Evolutionary conservation across 2,888 invertebrate genomes (phyloP).

Genomic region (Ormyrus thymus): DNA sequence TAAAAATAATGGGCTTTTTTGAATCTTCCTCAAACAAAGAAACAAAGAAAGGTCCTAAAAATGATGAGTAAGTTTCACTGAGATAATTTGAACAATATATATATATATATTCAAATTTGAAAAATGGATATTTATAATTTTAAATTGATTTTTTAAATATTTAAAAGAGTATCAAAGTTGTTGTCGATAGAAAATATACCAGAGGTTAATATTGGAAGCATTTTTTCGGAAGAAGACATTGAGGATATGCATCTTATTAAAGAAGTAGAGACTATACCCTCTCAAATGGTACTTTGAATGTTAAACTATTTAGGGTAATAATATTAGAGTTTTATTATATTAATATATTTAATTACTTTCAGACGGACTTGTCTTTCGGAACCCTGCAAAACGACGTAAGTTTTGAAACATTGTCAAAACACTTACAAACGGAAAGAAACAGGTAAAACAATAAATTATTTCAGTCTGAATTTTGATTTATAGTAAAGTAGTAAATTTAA

Average conservation of each 20-base stretch:
- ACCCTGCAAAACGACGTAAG: not conserved
- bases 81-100: not conserved
- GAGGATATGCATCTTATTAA: conserved; percentile 18
- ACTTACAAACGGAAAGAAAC: not conserved
- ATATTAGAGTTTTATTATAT: not conserved
- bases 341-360: not conserved
- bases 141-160: too few relatives aligned
- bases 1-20: not conserved
- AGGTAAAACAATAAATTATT: not conserved
- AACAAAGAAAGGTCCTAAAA: not conserved
- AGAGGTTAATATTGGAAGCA: conserved; percentile 8
- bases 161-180: too few relatives aligned
- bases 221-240: not conserved
- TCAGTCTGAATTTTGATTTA: too few relatives aligned
- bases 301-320: not conserved
- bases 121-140: too few relatives aligned
- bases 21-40: not conserved
- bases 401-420: not conserved
- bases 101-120: not conserved
- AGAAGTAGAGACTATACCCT: not conserved
- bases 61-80: not conserved
- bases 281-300: too few relatives aligned
- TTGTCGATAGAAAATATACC: not conserved
- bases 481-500: too few relatives aligned
- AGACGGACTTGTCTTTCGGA: not conserved